phyloP scores from a whole-genome alignment of 2,888 invertebrate genomes.

The Pheosia tremula region DNA sequence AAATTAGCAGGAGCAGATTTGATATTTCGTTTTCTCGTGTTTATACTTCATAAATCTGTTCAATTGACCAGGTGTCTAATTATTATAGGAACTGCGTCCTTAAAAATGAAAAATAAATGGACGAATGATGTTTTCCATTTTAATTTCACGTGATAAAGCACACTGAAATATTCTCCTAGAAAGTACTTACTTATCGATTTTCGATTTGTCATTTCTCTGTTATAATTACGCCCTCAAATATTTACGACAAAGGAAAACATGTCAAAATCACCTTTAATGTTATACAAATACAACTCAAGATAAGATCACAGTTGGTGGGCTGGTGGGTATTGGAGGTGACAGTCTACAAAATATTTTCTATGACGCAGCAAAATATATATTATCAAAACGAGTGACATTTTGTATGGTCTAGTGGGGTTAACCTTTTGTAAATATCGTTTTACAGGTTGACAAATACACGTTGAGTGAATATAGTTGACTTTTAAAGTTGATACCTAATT shows the following conservation, averaged over 20 bases:
- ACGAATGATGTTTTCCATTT: too few species aligned
- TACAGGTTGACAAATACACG: slow-evolving; percentile 3
- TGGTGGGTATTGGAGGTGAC: background rate
- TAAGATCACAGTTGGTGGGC: background rate
- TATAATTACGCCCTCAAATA: background rate
- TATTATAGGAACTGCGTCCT: too few species aligned
- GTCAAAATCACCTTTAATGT: background rate
- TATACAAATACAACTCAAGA: background rate
- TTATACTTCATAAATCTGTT: too few species aligned
- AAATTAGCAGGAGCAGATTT: too few species aligned
- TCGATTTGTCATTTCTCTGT: slow-evolving; percentile 3
- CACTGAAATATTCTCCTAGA: too few species aligned
- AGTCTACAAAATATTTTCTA: background rate
- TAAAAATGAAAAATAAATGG: too few species aligned
- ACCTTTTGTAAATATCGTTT: slow-evolving; percentile 6
- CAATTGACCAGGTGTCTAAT: too few species aligned
- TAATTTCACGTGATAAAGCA: too few species aligned
- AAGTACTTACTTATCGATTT: background rate
- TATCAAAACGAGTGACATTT: background rate
- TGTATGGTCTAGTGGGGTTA: background rate
- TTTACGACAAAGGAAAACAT: background rate
- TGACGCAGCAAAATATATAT: background rate
- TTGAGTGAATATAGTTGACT: background rate
- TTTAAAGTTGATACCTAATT: background rate
- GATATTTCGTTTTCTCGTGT: too few species aligned